Base-by-base conservation (phyloP, 2,888 invertebrate genomes). In the Rutpela maculata region DNA sequence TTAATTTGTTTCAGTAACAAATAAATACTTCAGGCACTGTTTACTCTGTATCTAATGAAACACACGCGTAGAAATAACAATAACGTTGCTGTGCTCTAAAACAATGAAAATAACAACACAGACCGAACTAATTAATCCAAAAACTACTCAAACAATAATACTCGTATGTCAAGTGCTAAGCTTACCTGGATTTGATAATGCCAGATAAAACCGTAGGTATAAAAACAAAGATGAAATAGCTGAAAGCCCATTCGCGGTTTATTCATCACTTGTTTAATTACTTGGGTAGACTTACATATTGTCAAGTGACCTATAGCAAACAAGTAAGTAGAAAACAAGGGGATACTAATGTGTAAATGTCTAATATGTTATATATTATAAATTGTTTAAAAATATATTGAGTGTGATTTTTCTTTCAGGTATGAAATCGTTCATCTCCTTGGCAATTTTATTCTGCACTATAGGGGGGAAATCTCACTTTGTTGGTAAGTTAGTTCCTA, bases 101-200 rank as follows among this genome's bases (percentile, higher is more conserved):
- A 50, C n/a, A 50, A 50, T n/a, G 50, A n/a, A 50, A 50, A 50
- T 50, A 50, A 50, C 43, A 43, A 43, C n/a, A 50, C 15, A 50
- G n/a, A 50, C 15, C 50, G n/a, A n/a, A 50, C 12, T 50, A 15
- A 50, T n/a, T 50, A 50, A 50, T 50, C 50, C 43, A 43, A 11
- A 43, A 43, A 12, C 15, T 43, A 43, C 9, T 50, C n/a, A 50
- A 50, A 50, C 50, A 50, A 50, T 43, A 15, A 43, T 12, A 15
- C 12, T 43, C 22, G 22, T 26, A 4, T 35, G 4, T 50, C n/a
- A 50, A 50, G 50, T 50, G 15, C n/a, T n/a, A 50, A 50, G 50
- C n/a, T 50, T 50, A 50, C 50, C n/a, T 50, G 50, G 6, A n/a
- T 50, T 6, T 50, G 50, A 50, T 50, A 50, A 50, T 50, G n/a